A percentile compares a stretch with the other conserved stretches of the same genome.
Evolutionary conservation across 1,140 invertebrate species (phyloP).

Genomic region (Manduca sexta): DNA sequence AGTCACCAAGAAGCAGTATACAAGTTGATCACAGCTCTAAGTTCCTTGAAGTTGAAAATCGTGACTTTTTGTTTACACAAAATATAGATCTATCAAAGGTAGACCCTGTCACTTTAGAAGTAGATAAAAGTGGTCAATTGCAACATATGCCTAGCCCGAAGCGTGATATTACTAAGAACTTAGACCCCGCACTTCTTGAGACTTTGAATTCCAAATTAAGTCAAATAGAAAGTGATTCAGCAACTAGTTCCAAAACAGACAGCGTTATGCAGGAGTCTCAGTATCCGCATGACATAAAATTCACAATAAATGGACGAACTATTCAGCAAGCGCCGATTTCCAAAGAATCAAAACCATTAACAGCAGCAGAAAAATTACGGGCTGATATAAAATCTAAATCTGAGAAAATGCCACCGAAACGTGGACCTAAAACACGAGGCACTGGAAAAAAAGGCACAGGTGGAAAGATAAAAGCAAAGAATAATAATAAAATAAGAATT

Average conservation of each 20-base stretch:
- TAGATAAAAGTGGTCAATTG: constrained; percentile 77
- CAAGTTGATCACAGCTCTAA: constrained; percentile 64
- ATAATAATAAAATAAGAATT: constrained; percentile 79
- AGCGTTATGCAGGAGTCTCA: constrained; percentile 77
- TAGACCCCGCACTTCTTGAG: constrained; percentile 78
- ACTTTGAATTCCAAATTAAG: constrained; percentile 81
- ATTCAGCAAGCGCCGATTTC: constrained; percentile 54
- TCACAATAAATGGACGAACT: constrained; percentile 60
- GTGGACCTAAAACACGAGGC: constrained; percentile 69
- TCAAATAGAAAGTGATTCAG: constrained; percentile 81
- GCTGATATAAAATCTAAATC: constrained; percentile 72
- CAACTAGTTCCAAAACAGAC: constrained; percentile 79
- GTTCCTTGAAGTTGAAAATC: constrained; percentile 66
- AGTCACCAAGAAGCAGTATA: constrained; percentile 71
- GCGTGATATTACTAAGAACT: constrained; percentile 77
- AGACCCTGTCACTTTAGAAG: constrained; percentile 79
- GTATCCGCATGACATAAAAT: constrained; percentile 73
- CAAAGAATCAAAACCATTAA: constrained; percentile 59
- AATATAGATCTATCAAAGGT: constrained; percentile 82
- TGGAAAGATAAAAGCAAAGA: constrained; percentile 68
- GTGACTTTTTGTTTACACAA: constrained; percentile 80
- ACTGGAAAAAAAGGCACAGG: constrained; percentile 73
- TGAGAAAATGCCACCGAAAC: constrained; percentile 72
- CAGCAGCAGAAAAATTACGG: constrained; percentile 67
- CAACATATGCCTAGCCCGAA: constrained; percentile 78